Evolutionary conservation across 1,140 invertebrate genomes (phyloP).

Genomic region (Carposina sasakii): DNA sequence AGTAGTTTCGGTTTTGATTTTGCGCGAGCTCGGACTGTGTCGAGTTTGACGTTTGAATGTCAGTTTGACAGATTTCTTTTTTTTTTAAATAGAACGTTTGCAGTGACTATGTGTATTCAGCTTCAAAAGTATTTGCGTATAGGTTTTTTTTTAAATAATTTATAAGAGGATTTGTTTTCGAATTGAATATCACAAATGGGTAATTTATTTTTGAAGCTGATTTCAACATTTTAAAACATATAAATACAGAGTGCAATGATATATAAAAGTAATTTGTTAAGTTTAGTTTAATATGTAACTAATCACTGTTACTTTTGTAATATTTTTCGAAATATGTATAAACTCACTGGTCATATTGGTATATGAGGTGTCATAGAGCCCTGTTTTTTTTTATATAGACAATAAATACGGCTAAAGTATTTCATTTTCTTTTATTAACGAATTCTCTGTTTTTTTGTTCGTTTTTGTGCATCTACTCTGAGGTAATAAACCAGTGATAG

Average conservation of each 20-base stretch:
- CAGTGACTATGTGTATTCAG: conserved; percentile 18
- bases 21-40: conserved; percentile 8
- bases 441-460: too few species aligned
- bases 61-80: conserved; percentile 17
- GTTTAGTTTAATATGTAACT: conserved; percentile 13
- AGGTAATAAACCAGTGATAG: too few species aligned
- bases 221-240: conserved; percentile 5
- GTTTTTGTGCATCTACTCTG: too few species aligned
- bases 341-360: too few species aligned
- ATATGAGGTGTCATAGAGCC: too few species aligned
- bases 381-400: too few species aligned
- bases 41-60: conserved; percentile 12
- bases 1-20: conserved; percentile 20
- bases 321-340: too few species aligned
- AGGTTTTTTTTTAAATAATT: too few species aligned
- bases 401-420: too few species aligned
- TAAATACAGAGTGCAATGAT: conserved; percentile 21
- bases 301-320: conserved; percentile 14
- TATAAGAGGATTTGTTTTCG: too few species aligned
- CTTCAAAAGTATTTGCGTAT: conserved; percentile 18
- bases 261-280: conserved; percentile 12
- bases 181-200: background rate
- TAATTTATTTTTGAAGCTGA: conserved; percentile 17
- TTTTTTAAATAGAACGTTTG: conserved; percentile 11
- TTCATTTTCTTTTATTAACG: too few species aligned